Evolutionary conservation across 2,113 vertebrate species (phyloP).

Genomic region (Phasianus colchicus): DNA sequence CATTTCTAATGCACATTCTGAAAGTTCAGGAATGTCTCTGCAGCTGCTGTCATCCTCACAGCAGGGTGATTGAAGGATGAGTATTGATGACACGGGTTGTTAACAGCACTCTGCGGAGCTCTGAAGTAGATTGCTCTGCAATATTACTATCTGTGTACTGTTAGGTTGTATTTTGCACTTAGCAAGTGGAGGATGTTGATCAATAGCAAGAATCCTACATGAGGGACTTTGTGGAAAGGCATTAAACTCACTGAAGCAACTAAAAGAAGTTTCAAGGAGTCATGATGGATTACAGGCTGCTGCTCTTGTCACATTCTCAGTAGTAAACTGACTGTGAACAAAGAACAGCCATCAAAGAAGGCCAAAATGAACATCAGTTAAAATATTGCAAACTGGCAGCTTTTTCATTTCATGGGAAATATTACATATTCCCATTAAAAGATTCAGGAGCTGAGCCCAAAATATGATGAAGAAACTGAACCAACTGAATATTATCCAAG

Average conservation of each 20-base stretch:
- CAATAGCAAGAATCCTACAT: conserved; percentile 41
- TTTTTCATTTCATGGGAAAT: not conserved
- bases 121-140: not conserved
- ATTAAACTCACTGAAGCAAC: conserved; percentile 58
- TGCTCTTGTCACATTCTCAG: conserved; percentile 37
- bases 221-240: not conserved
- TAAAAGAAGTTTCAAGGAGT: conserved; percentile 51
- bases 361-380: not conserved
- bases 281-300: conserved; percentile 37
- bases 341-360: conserved; percentile 2
- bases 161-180: conserved; percentile 45
- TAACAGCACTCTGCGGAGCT: not conserved
- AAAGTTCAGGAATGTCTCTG: not conserved
- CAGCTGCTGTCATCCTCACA: not conserved
- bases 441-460: not conserved
- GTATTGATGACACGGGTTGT: not conserved
- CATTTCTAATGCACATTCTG: not conserved
- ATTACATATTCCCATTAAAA: not conserved
- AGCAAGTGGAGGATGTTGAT: conserved; percentile 50
- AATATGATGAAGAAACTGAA: not conserved
- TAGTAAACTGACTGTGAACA: conserved; percentile 22
- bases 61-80: not conserved
- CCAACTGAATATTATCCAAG: not conserved
- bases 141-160: conserved; percentile 13
- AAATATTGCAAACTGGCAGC: not conserved